Evolutionary conservation across 2,888 invertebrate species (phyloP).

Genomic region (Trichacis sp.): DNA sequence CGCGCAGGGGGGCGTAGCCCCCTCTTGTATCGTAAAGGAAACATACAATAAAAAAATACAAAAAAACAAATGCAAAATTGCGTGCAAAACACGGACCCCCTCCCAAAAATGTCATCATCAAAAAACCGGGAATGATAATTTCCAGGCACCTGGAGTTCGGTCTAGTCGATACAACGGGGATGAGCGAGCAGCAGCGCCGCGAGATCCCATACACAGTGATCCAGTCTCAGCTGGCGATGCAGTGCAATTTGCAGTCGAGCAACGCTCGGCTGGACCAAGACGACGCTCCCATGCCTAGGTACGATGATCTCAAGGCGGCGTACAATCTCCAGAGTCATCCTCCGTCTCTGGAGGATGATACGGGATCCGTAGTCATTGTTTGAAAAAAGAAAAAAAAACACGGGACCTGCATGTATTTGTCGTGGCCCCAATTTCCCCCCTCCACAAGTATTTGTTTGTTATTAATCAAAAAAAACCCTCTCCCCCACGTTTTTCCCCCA

Average conservation of each 20-base stretch:
- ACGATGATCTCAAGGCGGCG: conserved; percentile 69
- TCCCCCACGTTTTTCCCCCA: conserved; percentile 36
- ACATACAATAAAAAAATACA: too few species aligned
- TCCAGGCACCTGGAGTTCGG: conserved; percentile 87
- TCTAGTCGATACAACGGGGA: conserved; percentile 88
- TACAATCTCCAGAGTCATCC: conserved; percentile 63
- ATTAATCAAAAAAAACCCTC: conserved; percentile 32
- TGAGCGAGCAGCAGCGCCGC: conserved; percentile 87
- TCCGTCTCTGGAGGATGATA: conserved; percentile 66
- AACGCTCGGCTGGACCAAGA: conserved; percentile 60
- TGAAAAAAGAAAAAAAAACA: conserved; percentile 31
- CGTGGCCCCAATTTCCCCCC: too few species aligned
- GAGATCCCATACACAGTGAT: conserved; percentile 92
- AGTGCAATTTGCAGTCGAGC: conserved; percentile 57
- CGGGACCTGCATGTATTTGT: conserved; percentile 41
- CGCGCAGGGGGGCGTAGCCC: too few species aligned
- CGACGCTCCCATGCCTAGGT: conserved; percentile 64
- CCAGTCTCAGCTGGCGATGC: conserved; percentile 71
- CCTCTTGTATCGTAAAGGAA: too few species aligned
- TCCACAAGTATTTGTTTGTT: conserved; percentile 18
- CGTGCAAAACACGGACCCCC: too few species aligned
- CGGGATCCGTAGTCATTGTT: conserved; percentile 69
- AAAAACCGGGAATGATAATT: conserved; percentile 21
- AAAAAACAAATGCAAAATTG: too few species aligned
- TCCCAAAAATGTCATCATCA: too few species aligned